A percentile compares a stretch with the other conserved stretches of the same genome.
Conservation (phyloP, 2,797 vertebrate species). For the Remorina albescens region DNA sequence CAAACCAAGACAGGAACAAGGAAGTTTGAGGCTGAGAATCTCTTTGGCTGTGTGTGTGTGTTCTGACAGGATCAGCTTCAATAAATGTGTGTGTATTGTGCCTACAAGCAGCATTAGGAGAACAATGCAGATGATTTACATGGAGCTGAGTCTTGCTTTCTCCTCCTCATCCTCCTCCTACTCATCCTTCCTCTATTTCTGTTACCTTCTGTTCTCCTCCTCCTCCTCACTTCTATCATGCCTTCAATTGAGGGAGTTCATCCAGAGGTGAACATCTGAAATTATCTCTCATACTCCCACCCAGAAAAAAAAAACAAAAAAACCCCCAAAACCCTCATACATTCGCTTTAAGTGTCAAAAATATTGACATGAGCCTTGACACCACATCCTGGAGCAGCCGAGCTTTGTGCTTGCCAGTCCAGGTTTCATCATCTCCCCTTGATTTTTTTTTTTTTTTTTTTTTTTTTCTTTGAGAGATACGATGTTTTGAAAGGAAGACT, state of each 20-base stretch:
- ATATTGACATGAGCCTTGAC: constrained; percentile 71
- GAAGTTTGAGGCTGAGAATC: constrained; percentile 44
- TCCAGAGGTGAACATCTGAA: constrained; percentile 75
- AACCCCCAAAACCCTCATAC: no score
- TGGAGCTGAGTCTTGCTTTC: constrained; percentile 61
- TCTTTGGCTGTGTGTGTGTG: constrained; percentile 25
- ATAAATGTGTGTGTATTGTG: constrained; percentile 28
- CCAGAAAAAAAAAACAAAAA: constrained; percentile 42
- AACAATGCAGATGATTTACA: constrained; percentile 75
- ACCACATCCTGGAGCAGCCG: constrained; percentile 69
- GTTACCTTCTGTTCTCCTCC: constrained; percentile 30
- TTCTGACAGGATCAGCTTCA: constrained; percentile 21
- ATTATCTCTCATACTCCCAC: constrained; percentile 9
- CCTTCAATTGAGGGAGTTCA: constrained; percentile 72
- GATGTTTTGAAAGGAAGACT: constrained; percentile 57
- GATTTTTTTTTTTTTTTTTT: constrained; percentile 27
- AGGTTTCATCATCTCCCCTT: constrained; percentile 73
- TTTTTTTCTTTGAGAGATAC: constrained; percentile 26
- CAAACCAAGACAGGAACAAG: constrained; percentile 64
- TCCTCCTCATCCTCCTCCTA: constrained; percentile 56
- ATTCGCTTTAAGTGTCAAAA: constrained; percentile 76
- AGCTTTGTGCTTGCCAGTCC: constrained; percentile 59
- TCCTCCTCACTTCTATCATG: constrained; percentile 44
- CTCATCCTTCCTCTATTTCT: constrained; percentile 44
- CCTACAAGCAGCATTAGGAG: constrained; percentile 52